Conservation (phyloP, 64 coral and sea anemone species). For the Cladopsammia gracilis region DNA sequence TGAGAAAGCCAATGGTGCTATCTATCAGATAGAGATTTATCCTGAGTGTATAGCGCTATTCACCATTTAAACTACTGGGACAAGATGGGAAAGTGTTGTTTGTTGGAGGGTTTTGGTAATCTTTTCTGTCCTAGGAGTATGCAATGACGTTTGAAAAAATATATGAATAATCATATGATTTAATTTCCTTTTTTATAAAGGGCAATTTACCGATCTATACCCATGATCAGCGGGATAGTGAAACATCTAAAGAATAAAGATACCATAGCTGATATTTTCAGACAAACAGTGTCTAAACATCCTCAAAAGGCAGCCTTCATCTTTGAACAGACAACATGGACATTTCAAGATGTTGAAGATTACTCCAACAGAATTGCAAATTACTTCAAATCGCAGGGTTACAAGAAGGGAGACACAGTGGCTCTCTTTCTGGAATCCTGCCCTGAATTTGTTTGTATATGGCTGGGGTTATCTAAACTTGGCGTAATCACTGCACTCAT, state of each 20-base stretch:
- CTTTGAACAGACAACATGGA: slow-evolving; percentile 90
- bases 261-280: slow-evolving; percentile 72
- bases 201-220: background rate
- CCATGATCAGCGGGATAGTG: background rate
- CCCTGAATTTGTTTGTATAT: slow-evolving; percentile 82
- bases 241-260: slow-evolving; percentile 23
- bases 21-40: too few relatives aligned
- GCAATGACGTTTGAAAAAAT: too few relatives aligned
- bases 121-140: too few relatives aligned
- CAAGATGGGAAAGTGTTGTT: too few relatives aligned
- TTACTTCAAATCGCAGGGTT: slow-evolving; percentile 89
- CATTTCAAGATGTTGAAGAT: slow-evolving; percentile 88
- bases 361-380: slow-evolving; percentile 81
- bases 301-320: slow-evolving; percentile 81
- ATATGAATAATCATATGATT: background rate
- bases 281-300: slow-evolving; percentile 46
- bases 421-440: slow-evolving; percentile 86
- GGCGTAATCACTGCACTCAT: slow-evolving; percentile 85
- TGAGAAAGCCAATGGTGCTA: too few relatives aligned
- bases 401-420: slow-evolving; percentile 83
- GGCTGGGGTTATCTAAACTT: slow-evolving; percentile 87
- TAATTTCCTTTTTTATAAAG: background rate
- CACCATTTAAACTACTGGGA: too few relatives aligned
- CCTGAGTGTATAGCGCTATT: too few relatives aligned
- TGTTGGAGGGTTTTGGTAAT: too few relatives aligned